Evolutionary conservation across 2,888 invertebrate species (phyloP).

Genomic region (Epistrophe eligans): DNA sequence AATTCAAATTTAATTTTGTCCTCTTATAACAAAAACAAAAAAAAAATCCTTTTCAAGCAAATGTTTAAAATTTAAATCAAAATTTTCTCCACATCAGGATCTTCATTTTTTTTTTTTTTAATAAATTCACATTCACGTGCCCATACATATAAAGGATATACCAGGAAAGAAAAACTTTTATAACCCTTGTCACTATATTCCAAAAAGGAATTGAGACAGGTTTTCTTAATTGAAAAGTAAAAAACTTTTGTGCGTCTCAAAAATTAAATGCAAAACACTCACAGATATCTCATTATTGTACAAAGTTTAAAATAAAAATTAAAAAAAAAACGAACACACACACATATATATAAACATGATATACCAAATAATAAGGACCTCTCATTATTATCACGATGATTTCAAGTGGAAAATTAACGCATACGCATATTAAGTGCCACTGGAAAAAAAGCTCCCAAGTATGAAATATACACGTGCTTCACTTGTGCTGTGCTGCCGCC

Average conservation of each 20-base stretch:
- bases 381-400: slow-evolving; percentile 29
- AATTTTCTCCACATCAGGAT: not conserved
- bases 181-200: not conserved
- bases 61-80: too few species aligned
- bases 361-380: slow-evolving; percentile 15
- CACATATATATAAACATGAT: not conserved
- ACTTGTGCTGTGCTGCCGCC: not conserved
- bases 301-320: slow-evolving; percentile 2
- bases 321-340: not conserved
- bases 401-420: slow-evolving; percentile 64
- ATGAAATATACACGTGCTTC: not conserved
- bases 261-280: slow-evolving; percentile 3
- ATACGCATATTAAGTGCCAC: slow-evolving; percentile 45
- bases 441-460: slow-evolving; percentile 7
- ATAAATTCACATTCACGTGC: not conserved
- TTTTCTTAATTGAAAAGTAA: slow-evolving; percentile 36
- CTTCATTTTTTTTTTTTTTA: not conserved
- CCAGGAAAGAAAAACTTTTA: slow-evolving; percentile 5
- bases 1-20: too few species aligned
- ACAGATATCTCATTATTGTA: not conserved
- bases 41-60: too few species aligned
- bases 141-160: not conserved
- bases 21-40: too few species aligned
- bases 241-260: slow-evolving; percentile 10
- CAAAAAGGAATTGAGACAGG: slow-evolving; percentile 13